A percentile compares a stretch with the other conserved stretches of the same genome.
Conservation (phyloP, 2,797 vertebrate genomes). For the Ara ararauna region DNA sequence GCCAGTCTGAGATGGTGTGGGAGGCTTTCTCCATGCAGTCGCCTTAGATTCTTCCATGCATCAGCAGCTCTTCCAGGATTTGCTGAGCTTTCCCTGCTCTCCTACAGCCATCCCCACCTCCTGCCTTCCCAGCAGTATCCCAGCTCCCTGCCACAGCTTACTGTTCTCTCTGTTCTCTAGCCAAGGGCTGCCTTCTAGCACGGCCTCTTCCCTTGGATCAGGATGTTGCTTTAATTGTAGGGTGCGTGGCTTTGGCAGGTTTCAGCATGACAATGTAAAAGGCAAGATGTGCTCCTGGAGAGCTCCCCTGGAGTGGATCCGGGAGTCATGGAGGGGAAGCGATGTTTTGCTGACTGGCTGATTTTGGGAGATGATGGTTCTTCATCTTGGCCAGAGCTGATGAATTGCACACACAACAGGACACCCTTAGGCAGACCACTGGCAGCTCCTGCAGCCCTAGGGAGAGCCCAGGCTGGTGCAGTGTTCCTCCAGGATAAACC, state of each 20-base stretch:
- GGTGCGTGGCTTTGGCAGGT: neutral
- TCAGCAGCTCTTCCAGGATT: neutral
- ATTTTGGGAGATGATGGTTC: neutral
- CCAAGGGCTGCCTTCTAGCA: neutral
- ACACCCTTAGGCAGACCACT: neutral
- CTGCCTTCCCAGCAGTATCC: neutral
- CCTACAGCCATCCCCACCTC: neutral
- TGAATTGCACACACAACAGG: constrained; percentile 21
- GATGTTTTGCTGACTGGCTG: neutral
- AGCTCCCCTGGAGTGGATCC: neutral
- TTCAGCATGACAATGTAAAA: neutral
- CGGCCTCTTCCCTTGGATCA: neutral
- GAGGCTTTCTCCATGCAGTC: neutral
- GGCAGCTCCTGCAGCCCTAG: neutral
- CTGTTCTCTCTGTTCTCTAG: neutral
- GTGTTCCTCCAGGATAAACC: neutral
- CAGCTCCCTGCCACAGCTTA: neutral
- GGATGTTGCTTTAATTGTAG: neutral
- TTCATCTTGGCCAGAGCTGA: constrained; percentile 7
- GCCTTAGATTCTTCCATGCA: neutral
- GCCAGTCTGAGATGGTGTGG: neutral
- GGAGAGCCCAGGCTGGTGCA: neutral
- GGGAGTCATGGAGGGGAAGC: neutral
- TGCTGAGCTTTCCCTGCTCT: constrained; percentile 32
- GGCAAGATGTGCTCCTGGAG: rapidly evolving